Base-by-base conservation (phyloP, 1,140 invertebrate species). In the Saccostrea cuccullata region DNA sequence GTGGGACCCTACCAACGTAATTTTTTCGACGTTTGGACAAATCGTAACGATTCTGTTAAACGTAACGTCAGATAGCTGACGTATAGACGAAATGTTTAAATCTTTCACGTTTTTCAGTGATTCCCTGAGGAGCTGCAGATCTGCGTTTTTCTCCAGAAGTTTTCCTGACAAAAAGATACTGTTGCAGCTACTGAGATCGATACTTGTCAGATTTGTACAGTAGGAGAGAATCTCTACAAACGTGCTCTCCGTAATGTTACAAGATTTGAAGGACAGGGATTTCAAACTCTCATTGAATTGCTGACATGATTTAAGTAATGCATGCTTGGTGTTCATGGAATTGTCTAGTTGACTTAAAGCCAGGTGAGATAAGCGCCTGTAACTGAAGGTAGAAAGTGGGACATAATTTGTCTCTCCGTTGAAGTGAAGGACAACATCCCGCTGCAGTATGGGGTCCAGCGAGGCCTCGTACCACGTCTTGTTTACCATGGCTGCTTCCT, bases 151-250 rank as follows among this genome's bases (percentile, higher is more conserved):
- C 91, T 96, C 96, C 67, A 97, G 92, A 30, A 97, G 94, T 2
- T 96, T 95, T 15, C 97, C 97, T 47, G 96, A 96, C 96, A 97
- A 97, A 82, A 97, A 96, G 15, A 97, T 94, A 85, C 97, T 96
- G 91, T 96, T 96, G 91, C 97, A 97, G 73, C 95, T 95, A 89
- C 96, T 95, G 30, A 97, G 95, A 88, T 96, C 96, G 6, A 97
- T 94, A 87, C 93, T 93, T 91, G 96, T 95, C 55, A 97, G 93
- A 92, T 96, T 92, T 40, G 82, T 93, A 87, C 93, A 94, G 20
- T 91, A 64, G 11, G 91, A 89, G 2, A 94, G 60, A 30, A 94
- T 82, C 67, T 91, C 89, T 23, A 94, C 90, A 85, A 94, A 93
- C 17, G 91, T 91, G 17, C 82, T 90, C 55, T 93, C 93, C 12